Evolutionary conservation across 2,797 vertebrate genomes (phyloP), one percentile per base, ranked within the genome.

Genomic region (Pseudochromis fuscus): DNA sequence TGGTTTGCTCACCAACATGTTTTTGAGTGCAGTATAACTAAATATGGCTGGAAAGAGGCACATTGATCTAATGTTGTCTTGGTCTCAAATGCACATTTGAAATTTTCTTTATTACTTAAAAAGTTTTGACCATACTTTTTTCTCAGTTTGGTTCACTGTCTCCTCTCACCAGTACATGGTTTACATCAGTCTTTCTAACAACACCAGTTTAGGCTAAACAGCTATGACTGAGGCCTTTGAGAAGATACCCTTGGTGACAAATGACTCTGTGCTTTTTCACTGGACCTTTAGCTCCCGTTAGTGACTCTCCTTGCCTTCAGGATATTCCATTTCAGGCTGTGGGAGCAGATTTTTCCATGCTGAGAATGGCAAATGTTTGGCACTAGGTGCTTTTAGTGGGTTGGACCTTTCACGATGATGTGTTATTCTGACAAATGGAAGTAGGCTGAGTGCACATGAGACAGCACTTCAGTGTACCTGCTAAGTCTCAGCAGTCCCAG

Each of bases 391-490:
- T 70, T 79, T 83, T 40, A 75, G 59, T 8, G 46, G 45, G 13
- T 25, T 25, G 1, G 40, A 11, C n/a, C 30, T 64, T 49, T 64
- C 49, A 42, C 31, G 19, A 31, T 31, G 31, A 57, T 59, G 31
- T 55, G 35, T 42, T 70, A 16, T 44, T 67, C 28, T 75, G 64
- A 83, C 38, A 64, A 77, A 79, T 60, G 24, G 48, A 56, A 28
- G 52, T 18, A 55, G 13, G 40, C 24, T 53, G 8, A n/a, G 12
- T 1, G 16, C 44, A 33, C n/a, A 40, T 16, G 46, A 63, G 42
- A n/a, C 33, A 7, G 19, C 24, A 16, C 40, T 9, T 0, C 27
- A 15, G 18, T 44, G 35, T 44, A 50, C 19, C 65, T 63, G 33
- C 50, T 63, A 18, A 38, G 12, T 52, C 30, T 70, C 72, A 40